Evolutionary conservation across 2,797 vertebrate genomes (phyloP), one percentile per base, ranked within the genome.

Genomic region (Natrix natrix): DNA sequence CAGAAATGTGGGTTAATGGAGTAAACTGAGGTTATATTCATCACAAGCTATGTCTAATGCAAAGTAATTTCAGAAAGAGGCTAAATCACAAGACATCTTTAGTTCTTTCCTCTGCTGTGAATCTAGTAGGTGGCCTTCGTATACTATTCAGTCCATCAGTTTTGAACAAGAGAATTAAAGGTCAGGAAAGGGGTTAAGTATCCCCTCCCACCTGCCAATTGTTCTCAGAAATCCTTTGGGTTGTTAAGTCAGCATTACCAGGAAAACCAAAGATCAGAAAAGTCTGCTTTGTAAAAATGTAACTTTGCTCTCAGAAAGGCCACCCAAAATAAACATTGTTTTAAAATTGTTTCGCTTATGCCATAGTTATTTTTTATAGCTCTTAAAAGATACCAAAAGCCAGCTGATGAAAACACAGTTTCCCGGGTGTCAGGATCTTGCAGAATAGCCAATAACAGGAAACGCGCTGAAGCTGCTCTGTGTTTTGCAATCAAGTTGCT

Each of bases 391-490:
- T 78, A 78, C 74, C 74, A 22, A 78, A 78, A 78, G 74, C 74
- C 74, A 90, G 28, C 54, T 69, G 74, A 14, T 52, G 5, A 22
- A 61, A 90, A 37, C 28, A 16, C 26, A 37, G 17, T 91, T 91
- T 88, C 56, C 56, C 66, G 56, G 6, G 59, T 48, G 52, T 89
- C 78, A 52, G 43, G n/a, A n/a, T 86, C 32, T 93, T 93, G 69
- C 83, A 87, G 17, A 48, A 66, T 93, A 55, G 28, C 91, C 94
- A 96, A 95, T 92, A 94, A 90, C 86, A 94, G 92, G 96, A 94
- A 94, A 96, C 61, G 87, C 66, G 48, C 69, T 93, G 3, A 22
- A 10, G 74, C 74, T 48, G 74, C 22, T 12, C 86, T 60, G 22
- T 37, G 3, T 43, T 94, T 89, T 90, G 86, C 89, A 95, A 56